Evolutionary conservation across 2,797 vertebrate species (phyloP).

Genomic region (Cynodonichthys magdalenae): DNA sequence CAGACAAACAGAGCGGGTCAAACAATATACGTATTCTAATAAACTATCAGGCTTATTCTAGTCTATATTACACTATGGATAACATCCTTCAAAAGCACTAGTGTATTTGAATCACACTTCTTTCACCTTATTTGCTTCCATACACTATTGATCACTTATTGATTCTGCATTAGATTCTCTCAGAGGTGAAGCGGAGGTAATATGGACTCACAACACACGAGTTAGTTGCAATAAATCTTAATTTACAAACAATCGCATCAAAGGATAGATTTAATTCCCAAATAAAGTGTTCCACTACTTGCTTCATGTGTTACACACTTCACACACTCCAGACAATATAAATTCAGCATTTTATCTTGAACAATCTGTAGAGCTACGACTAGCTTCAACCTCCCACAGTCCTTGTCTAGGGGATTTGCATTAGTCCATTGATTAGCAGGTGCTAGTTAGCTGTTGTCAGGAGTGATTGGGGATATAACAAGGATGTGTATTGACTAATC

Average conservation of each 20-base stretch:
- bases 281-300: slow-evolving; percentile 30
- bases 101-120: slow-evolving; percentile 52
- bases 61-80: slow-evolving; percentile 46
- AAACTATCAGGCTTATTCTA: slow-evolving; percentile 47
- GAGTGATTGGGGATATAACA: slow-evolving; percentile 95
- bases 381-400: slow-evolving; percentile 83
- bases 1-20: slow-evolving; percentile 48
- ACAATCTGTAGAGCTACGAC: slow-evolving; percentile 75
- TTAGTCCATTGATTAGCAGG: slow-evolving; percentile 95
- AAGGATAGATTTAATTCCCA: slow-evolving; percentile 48
- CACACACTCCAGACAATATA: slow-evolving; percentile 16
- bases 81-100: slow-evolving; percentile 53
- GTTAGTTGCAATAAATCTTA: slow-evolving; percentile 69
- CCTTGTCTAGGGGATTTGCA: slow-evolving; percentile 73
- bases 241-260: slow-evolving; percentile 58
- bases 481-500: slow-evolving; percentile 98
- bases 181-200: slow-evolving; percentile 89
- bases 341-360: slow-evolving; percentile 27
- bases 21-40: slow-evolving; percentile 25
- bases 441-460: slow-evolving; percentile 93
- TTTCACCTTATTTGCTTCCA: slow-evolving; percentile 53
- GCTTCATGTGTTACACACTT: slow-evolving; percentile 36
- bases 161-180: slow-evolving; percentile 99
- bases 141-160: slow-evolving; percentile 92
- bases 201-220: slow-evolving; percentile 78